Base-by-base conservation (phyloP, 2,797 vertebrate species). In the Bryconaethiops microstoma region DNA sequence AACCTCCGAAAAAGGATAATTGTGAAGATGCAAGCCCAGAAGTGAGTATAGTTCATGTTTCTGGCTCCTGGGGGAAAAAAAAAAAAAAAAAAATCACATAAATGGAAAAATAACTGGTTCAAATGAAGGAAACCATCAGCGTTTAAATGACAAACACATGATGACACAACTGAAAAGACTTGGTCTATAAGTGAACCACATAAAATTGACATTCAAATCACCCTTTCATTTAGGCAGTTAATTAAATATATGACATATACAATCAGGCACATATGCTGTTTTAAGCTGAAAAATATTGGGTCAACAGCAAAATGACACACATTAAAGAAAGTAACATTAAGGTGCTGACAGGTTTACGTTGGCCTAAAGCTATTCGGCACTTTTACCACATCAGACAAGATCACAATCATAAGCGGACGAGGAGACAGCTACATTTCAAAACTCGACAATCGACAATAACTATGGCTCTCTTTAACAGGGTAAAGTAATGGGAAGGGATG, bases 221-320 rank as follows among this genome's bases (percentile, higher is more conserved):
- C 85, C 86, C 84, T 88, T 89, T 79, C 65, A 87, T 83, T 86
- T 79, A 71, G 42, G 86, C 84, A 63, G 88, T 87, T 86, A 87
- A 86, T 91, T 86, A 91, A 88, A 87, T 87, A 90, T 82, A 84
- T 85, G 88, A 90, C 87, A 86, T 87, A 92, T 64, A 91, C 91
- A 93, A 92, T 90, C 86, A 94, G 94, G 93, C 92, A 94, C 94
- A 85, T 92, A 72, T 1, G 67, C 83, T 83, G 75, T 84, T 75
- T 67, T 55, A 12, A 65, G 63, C 63, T 39, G 35, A 74, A 52
- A 9, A 52, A 74, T n/a, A 74, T 74, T n/a, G 74, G 60, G 13
- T 25, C 1, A 82, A 80, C 40, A 71, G 70, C 45, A 82, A 73
- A 77, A 82, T 72, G 48, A 81, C 55, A 72, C 73, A 80, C 29